A percentile compares a stretch with the other conserved stretches of the same genome.
Conservation (phyloP, 1,140 invertebrate species). For the Monochamus saltuarius region DNA sequence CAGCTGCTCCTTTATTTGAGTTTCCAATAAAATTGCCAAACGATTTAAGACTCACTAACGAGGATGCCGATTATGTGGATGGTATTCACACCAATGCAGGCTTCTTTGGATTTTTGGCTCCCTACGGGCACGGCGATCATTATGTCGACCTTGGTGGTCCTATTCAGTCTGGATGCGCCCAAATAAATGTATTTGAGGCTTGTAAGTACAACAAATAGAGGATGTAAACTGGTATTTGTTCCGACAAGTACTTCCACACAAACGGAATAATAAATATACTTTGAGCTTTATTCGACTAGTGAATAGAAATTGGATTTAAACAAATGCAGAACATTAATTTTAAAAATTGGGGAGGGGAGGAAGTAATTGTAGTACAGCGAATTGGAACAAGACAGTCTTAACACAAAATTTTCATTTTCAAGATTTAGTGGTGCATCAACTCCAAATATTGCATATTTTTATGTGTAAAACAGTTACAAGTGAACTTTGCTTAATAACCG, state of each 20-base stretch:
- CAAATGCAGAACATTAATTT: too few species aligned
- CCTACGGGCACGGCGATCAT: conserved; percentile 83
- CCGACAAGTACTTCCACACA: not conserved
- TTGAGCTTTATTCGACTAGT: not conserved
- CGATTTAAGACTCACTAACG: conserved; percentile 40
- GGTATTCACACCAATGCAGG: conserved; percentile 88
- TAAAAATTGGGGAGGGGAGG: too few species aligned
- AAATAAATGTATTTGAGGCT: conserved; percentile 23
- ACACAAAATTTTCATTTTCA: too few species aligned
- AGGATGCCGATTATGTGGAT: conserved; percentile 85
- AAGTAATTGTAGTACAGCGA: too few species aligned
- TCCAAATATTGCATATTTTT: too few species aligned
- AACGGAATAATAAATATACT: not conserved
- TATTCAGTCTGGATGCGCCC: conserved; percentile 76
- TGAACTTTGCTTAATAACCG: too few species aligned
- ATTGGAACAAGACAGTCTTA: too few species aligned
- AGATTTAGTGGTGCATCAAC: too few species aligned
- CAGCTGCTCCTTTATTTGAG: conserved; percentile 57
- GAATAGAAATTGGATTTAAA: not conserved
- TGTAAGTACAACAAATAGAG: conserved; percentile 20
- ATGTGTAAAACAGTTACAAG: too few species aligned
- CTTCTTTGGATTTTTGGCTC: conserved; percentile 66
- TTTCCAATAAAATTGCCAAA: conserved; percentile 20
- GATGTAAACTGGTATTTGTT: not conserved
- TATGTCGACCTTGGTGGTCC: conserved; percentile 78